These are phyloP conservation scores for Priapulus caudatus DNA, from an alignment of 2,888 invertebrate genomes.

Conservation along the genomic window DNA sequence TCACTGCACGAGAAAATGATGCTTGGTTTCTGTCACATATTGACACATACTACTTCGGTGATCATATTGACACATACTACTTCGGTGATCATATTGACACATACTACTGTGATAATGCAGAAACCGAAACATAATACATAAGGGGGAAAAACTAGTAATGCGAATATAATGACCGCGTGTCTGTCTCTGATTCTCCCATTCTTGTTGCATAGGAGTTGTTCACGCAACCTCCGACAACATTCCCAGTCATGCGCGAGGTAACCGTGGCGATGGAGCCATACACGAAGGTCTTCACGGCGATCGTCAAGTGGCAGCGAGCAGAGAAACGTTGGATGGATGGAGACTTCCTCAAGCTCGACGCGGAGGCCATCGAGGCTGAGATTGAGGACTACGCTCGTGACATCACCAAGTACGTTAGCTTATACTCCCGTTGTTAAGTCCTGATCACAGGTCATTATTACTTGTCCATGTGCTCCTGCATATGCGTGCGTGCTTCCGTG, in stretches of 20 bases:
- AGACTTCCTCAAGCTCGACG: constrained; percentile 71
- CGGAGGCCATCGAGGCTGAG: constrained; percentile 60
- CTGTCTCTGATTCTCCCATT: not conserved
- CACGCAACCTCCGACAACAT: constrained; percentile 62
- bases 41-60: no score
- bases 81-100: no score
- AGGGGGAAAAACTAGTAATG: not conserved
- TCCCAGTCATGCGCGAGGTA: constrained; percentile 65
- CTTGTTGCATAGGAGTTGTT: constrained; percentile 70
- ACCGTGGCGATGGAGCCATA: constrained; percentile 49
- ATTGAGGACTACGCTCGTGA: constrained; percentile 67
- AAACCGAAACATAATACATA: not conserved
- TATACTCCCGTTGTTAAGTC: no score
- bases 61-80: no score
- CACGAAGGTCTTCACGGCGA: constrained; percentile 44
- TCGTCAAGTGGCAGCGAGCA: constrained; percentile 62
- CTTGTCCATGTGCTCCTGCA: no score
- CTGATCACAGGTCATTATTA: no score
- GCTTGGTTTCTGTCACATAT: no score
- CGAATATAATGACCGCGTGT: not conserved
- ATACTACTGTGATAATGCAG: not conserved
- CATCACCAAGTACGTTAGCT: no score
- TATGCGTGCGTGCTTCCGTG: no score
- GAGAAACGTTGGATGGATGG: constrained; percentile 84
- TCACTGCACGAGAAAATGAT: no score